A percentile compares a stretch with the other conserved stretches of the same genome.
Evolutionary conservation across 2,797 vertebrate species (phyloP).

Genomic region (Ctenopoma kingsleyae): DNA sequence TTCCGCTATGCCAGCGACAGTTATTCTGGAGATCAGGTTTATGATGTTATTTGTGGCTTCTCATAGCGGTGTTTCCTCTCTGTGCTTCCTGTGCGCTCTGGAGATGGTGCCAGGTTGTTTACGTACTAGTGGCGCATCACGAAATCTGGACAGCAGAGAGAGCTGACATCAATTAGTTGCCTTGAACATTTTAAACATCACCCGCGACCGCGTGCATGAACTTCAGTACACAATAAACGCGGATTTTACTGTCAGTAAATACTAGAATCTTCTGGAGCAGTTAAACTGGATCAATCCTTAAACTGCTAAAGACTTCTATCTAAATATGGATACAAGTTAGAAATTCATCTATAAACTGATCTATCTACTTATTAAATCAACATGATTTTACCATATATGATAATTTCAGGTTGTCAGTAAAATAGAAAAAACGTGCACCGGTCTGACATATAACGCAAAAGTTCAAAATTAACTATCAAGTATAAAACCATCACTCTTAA

Average conservation of each 20-base stretch:
- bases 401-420: background rate
- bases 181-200: background rate
- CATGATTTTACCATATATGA: too few relatives aligned
- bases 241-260: background rate
- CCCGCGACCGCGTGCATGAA: background rate
- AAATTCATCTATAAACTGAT: background rate
- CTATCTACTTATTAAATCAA: background rate
- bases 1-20: background rate
- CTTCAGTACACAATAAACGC: background rate
- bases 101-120: slow-evolving; percentile 29
- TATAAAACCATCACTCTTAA: background rate
- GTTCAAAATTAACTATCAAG: background rate
- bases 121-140: slow-evolving; percentile 49
- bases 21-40: background rate
- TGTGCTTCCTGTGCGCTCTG: slow-evolving; percentile 27
- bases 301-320: background rate
- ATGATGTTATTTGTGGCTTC: background rate
- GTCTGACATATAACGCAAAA: too few relatives aligned
- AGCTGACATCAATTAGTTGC: slow-evolving; percentile 20
- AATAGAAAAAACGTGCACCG: background rate
- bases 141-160: slow-evolving; percentile 40
- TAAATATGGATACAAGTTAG: background rate
- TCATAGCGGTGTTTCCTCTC: background rate
- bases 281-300: background rate
- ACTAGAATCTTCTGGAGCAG: background rate